phyloP scores from a whole-genome alignment of 37 sponge, comb jelly and placozoan species.

The Cladorhizidae sp. region DNA sequence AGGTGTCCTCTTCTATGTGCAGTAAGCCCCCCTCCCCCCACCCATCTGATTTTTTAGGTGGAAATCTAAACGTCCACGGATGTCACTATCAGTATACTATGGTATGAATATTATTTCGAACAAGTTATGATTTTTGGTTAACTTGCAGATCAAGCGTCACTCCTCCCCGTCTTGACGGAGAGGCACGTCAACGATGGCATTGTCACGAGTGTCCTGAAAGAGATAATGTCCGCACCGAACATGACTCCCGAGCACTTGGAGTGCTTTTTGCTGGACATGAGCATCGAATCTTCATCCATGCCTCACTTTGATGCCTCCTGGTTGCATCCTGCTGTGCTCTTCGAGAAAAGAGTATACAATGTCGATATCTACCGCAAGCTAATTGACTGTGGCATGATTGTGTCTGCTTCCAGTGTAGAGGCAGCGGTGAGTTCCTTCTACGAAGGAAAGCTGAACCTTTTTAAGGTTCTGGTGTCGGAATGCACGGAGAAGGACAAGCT shows the following conservation, averaged over 20 bases:
- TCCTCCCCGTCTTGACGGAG: conserved; percentile 11
- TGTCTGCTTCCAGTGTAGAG: background rate
- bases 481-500: background rate
- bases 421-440: background rate
- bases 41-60: too few relatives aligned
- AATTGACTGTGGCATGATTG: conserved; percentile 22
- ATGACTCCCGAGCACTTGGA: background rate
- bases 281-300: background rate
- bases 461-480: background rate
- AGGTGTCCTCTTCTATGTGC: too few relatives aligned
- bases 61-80: too few relatives aligned
- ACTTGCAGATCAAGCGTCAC: background rate
- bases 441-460: background rate
- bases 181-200: conserved; percentile 23
- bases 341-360: background rate
- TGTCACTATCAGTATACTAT: too few relatives aligned
- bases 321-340: background rate
- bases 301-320: conserved; percentile 25
- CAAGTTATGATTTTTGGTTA: background rate
- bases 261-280: conserved; percentile 11
- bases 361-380: background rate
- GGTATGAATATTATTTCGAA: background rate
- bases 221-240: background rate
- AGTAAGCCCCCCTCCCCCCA: too few relatives aligned
- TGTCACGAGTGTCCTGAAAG: conserved; percentile 5